These are phyloP conservation scores for Menura novaehollandiae DNA, from an alignment of 2,113 vertebrate species.

Conservation along the genomic window DNA sequence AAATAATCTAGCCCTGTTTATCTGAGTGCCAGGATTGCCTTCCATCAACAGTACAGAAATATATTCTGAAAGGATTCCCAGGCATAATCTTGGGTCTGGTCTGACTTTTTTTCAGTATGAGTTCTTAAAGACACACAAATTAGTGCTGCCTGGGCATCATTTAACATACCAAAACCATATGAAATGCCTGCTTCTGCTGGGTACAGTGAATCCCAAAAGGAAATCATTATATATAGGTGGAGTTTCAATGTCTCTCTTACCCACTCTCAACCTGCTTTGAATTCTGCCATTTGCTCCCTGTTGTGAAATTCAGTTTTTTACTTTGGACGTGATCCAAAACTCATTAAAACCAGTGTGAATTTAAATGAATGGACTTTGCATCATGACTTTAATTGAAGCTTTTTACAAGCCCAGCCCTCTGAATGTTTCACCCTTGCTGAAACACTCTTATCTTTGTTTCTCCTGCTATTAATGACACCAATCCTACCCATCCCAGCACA, in stretches of 20 bases:
- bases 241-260: background rate
- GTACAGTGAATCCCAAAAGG: background rate
- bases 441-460: background rate
- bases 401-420: background rate
- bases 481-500: background rate
- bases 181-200: background rate
- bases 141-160: background rate
- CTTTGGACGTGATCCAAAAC: conserved; percentile 13
- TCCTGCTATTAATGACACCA: background rate
- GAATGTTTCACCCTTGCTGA: conserved; percentile 21
- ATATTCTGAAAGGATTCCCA: background rate
- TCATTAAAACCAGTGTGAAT: background rate
- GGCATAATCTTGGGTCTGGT: background rate
- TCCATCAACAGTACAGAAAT: background rate
- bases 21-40: background rate
- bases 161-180: background rate
- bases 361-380: conserved; percentile 25
- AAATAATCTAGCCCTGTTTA: background rate
- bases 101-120: background rate
- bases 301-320: background rate
- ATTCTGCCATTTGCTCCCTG: background rate
- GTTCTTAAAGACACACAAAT: background rate
- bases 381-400: conserved; percentile 22
- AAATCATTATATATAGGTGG: background rate
- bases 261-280: background rate